These are phyloP conservation scores for Gnathonemus echidnorhynchus DNA, from an alignment of 2,113 vertebrate genomes.

Conservation along the genomic window DNA sequence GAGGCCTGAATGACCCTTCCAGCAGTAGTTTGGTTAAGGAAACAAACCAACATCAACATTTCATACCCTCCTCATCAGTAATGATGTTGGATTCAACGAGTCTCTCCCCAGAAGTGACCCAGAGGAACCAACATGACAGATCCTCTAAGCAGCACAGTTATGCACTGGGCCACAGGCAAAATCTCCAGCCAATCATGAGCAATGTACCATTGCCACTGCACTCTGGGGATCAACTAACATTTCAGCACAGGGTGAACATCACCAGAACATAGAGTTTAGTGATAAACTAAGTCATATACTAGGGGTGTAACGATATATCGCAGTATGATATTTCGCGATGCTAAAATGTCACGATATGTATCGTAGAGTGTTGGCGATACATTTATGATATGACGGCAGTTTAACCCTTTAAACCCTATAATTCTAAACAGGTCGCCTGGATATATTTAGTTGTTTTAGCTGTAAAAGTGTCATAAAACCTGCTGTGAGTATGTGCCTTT, in stretches of 20 bases:
- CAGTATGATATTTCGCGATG: too few species aligned
- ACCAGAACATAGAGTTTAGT: background rate
- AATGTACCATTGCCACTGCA: background rate
- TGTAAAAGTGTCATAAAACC: too few species aligned
- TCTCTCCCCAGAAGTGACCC: slow-evolving; percentile 46
- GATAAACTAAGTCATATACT: background rate
- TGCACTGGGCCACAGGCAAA: background rate
- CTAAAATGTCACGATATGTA: too few species aligned
- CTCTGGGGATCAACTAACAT: slow-evolving; percentile 14
- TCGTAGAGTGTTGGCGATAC: too few species aligned
- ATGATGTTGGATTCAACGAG: slow-evolving; percentile 30
- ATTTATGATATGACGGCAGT: too few species aligned
- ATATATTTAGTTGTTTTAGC: too few species aligned
- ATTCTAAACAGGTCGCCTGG: too few species aligned
- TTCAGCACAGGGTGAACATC: background rate
- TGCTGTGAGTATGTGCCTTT: too few species aligned
- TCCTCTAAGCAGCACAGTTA: background rate
- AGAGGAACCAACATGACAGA: slow-evolving; percentile 21
- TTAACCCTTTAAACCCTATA: too few species aligned
- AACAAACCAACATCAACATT: background rate
- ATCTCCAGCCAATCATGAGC: slow-evolving; percentile 19
- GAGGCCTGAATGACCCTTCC: background rate
- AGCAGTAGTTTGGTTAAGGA: background rate
- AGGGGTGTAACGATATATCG: too few species aligned
- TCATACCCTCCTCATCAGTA: slow-evolving; percentile 9